These are phyloP conservation scores for Drosophila tsacasi DNA, from an alignment of 1,140 invertebrate species.

Conservation along the genomic window DNA sequence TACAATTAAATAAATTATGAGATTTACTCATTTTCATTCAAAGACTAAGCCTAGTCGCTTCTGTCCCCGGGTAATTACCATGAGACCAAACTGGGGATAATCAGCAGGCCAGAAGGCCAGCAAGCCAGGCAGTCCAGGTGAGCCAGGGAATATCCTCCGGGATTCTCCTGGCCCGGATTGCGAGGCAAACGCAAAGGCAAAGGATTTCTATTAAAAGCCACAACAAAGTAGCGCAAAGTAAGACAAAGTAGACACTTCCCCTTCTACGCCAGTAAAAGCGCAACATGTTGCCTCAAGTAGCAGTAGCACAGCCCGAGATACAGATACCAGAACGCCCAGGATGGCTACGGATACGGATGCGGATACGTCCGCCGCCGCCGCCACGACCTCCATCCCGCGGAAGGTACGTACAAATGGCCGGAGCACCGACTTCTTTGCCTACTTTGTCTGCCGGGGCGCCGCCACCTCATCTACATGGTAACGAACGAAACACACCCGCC, in stretches of 20 bases:
- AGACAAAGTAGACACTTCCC: conserved; percentile 71
- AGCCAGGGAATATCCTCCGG: conserved; percentile 7
- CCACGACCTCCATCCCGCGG: conserved; percentile 1
- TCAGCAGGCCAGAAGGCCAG: conserved; percentile 27
- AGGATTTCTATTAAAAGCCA: conserved; percentile 82
- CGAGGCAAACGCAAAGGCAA: conserved; percentile 34
- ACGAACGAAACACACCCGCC: background rate
- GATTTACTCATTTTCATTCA: conserved; percentile 62
- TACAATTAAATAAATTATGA: conserved; percentile 84
- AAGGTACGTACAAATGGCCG: conserved; percentile 40
- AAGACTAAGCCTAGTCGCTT: conserved; percentile 18
- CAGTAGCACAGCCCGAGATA: conserved; percentile 3
- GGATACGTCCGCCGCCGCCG: conserved; percentile 7
- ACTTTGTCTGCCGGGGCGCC: conserved; percentile 63
- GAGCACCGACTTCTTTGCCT: conserved; percentile 69
- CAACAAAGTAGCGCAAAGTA: conserved; percentile 82
- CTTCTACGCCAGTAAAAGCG: conserved; percentile 66
- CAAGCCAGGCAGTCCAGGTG: conserved; percentile 45
- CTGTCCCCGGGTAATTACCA: conserved; percentile 39
- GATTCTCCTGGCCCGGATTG: background rate
- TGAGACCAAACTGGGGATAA: conserved; percentile 47
- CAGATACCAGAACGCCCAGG: conserved; percentile 6
- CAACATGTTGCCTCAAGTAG: conserved; percentile 82
- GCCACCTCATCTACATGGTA: conserved; percentile 72
- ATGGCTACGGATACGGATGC: conserved; percentile 14